Evolutionary conservation across 2,888 invertebrate genomes (phyloP), one percentile per base, ranked within the genome.

Genomic region (Shargacucullia verbasci): DNA sequence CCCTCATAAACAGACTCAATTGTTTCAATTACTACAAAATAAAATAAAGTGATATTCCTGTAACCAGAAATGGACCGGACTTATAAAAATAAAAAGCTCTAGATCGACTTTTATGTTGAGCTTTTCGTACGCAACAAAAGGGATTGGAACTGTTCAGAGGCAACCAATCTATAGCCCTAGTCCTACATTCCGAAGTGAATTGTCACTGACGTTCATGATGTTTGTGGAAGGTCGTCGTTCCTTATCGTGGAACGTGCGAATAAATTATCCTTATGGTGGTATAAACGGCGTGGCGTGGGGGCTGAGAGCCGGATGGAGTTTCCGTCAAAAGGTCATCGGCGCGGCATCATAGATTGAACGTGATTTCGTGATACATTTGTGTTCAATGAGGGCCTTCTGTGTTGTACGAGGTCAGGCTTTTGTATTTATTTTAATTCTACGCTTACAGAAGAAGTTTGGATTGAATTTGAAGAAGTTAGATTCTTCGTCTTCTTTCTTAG

Each of bases 241-340:
- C 61, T 71, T 66, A 62, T 65, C 68, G 66, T 43, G 56, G 66
- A 76, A 78, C 73, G 76, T 62, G 70, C 46, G 55, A 72, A 79
- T 84, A 82, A 80, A 83, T 83, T 80, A 79, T 78, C 67, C 76
- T 76, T 79, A 81, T 66, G 75, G 70, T 68, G 70, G 55, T 55
- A 59, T 65, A 63, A 73, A 69, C 55, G 64, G n/a, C n/a, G n/a
- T n/a, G n/a, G n/a, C 50, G 50, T 48, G 59, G 67, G 69, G 70
- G 66, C 41, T 55, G 54, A 62, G 56, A 61, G 59, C 56, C 78
- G 79, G 79, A 82, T 72, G 70, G 59, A 64, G 59, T 48, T 49
- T 64, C 57, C 73, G 70, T 78, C 75, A 68, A 80, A 80, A 78
- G 76, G 74, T 76, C 76, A 78, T 74, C 75, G 70, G 46, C 33